A percentile compares a stretch with the other conserved stretches of the same genome.
phyloP scores from a whole-genome alignment of 2,888 invertebrate species.

The Eustalomyia histrio region DNA sequence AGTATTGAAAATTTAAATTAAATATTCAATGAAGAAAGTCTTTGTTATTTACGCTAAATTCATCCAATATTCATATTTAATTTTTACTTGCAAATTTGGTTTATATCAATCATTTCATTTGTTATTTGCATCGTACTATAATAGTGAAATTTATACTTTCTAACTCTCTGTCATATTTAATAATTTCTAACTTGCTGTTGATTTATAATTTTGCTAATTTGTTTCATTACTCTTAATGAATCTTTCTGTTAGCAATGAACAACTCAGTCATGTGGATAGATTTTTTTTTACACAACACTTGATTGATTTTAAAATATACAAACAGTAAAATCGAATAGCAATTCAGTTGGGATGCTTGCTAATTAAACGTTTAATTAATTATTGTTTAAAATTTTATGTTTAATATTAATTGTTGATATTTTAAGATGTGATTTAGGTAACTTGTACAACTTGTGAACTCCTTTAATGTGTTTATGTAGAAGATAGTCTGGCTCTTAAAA shows the following conservation, averaged over 20 bases:
- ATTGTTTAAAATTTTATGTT: background rate
- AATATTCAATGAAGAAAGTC: background rate
- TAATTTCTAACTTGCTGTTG: background rate
- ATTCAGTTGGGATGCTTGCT: background rate
- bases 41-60: background rate
- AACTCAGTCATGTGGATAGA: conserved; percentile 34
- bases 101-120: background rate
- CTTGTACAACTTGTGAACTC: too few relatives aligned
- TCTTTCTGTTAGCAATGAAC: background rate
- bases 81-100: background rate
- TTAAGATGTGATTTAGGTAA: too few relatives aligned
- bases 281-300: conserved; percentile 19
- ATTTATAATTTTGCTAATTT: conserved; percentile 4
- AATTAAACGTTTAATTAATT: background rate
- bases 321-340: background rate
- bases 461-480: too few relatives aligned
- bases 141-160: background rate
- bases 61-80: background rate
- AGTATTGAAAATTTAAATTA: conserved; percentile 7
- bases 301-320: conserved; percentile 8
- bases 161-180: background rate
- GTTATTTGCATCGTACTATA: background rate
- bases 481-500: too few relatives aligned
- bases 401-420: too few relatives aligned
- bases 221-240: background rate